Percentiles rank a stretch among this genome's conserved stretches.
These are phyloP conservation scores for Ridgeia piscesae DNA, from an alignment of 1,140 invertebrate genomes.

Conservation along the genomic window DNA sequence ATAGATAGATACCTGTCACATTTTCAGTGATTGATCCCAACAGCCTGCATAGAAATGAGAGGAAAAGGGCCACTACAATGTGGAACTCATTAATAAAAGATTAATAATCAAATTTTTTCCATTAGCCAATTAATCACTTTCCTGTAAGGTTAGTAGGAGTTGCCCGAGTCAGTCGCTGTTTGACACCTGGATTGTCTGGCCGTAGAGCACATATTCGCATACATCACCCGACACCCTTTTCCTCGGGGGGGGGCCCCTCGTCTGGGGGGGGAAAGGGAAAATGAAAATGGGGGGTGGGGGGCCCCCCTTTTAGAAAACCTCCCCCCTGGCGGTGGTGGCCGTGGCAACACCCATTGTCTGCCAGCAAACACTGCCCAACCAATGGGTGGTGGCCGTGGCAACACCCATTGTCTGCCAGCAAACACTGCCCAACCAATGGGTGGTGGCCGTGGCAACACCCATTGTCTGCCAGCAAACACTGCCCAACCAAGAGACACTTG, in stretches of 20 bases:
- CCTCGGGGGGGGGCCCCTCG: too few species aligned
- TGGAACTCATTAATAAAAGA: neutral
- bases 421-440: too few species aligned
- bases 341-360: neutral
- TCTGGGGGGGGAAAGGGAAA: neutral
- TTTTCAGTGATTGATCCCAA: neutral
- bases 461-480: neutral
- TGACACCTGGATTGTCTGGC: neutral
- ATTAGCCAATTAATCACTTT: neutral
- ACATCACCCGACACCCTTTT: neutral
- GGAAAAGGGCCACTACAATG: neutral
- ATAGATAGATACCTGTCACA: neutral
- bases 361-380: too few species aligned
- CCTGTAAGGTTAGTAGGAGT: neutral
- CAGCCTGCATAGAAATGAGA: neutral
- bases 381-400: neutral
- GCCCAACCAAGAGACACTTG: neutral
- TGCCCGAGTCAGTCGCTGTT: neutral
- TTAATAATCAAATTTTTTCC: neutral
- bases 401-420: neutral
- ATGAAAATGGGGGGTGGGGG: neutral
- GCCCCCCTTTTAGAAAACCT: neutral
- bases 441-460: neutral
- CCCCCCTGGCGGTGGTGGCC: neutral
- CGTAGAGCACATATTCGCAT: neutral